These are phyloP conservation scores for Caretta caretta DNA, from an alignment of 2,113 vertebrate species.

Conservation along the genomic window DNA sequence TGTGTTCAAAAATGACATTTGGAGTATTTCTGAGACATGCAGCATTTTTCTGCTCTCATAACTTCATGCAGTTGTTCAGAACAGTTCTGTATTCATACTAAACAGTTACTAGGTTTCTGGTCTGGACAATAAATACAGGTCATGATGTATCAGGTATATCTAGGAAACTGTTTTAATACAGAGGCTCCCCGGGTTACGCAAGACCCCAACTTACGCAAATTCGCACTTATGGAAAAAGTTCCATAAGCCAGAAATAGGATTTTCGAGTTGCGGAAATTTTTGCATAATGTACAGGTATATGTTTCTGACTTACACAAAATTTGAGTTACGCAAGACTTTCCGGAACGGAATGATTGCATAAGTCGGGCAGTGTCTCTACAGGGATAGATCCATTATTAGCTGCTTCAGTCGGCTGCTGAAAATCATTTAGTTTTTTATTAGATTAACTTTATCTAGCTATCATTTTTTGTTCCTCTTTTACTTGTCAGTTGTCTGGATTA, in stretches of 20 bases:
- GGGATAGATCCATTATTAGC: slow-evolving; percentile 63
- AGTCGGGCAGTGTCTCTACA: not conserved
- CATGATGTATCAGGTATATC: slow-evolving; percentile 26
- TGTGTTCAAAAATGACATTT: slow-evolving; percentile 31
- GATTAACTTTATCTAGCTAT: slow-evolving; percentile 83
- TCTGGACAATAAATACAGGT: slow-evolving; percentile 36
- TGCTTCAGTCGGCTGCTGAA: slow-evolving; percentile 76
- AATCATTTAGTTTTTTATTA: slow-evolving; percentile 81
- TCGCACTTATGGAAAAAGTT: too few relatives aligned
- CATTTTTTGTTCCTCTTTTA: slow-evolving; percentile 80
- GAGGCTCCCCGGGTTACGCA: too few relatives aligned
- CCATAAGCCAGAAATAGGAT: too few relatives aligned
- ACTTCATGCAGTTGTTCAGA: slow-evolving; percentile 50
- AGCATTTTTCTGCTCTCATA: slow-evolving; percentile 15
- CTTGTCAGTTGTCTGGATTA: slow-evolving; percentile 81
- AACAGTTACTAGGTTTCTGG: slow-evolving; percentile 53
- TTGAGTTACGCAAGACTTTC: too few relatives aligned
- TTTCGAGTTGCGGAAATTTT: too few relatives aligned
- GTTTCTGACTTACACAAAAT: too few relatives aligned
- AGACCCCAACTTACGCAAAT: too few relatives aligned
- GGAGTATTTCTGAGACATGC: slow-evolving; percentile 14
- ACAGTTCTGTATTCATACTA: slow-evolving; percentile 41
- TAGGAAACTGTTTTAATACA: slow-evolving; percentile 9
- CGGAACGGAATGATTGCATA: too few relatives aligned
- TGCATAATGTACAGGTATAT: too few relatives aligned